Evolutionary conservation across 2,113 vertebrate species (phyloP).

Genomic region (Sinocyclocheilus maitianheensis): DNA sequence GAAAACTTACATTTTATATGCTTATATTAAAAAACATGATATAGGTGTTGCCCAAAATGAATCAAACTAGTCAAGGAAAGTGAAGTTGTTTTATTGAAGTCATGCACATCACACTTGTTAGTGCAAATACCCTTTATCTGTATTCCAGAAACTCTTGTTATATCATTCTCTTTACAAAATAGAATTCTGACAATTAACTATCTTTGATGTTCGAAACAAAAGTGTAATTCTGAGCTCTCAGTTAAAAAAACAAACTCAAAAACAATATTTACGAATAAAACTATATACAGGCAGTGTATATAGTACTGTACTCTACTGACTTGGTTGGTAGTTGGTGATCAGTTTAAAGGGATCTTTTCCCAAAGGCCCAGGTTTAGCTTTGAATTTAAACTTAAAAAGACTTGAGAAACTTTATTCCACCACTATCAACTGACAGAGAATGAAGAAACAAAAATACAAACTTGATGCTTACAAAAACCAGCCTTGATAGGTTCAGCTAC

Average conservation of each 20-base stretch:
- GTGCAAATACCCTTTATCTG: slow-evolving; percentile 88
- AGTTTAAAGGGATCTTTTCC: slow-evolving; percentile 55
- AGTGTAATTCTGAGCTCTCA: slow-evolving; percentile 76
- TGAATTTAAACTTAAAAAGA: not conserved
- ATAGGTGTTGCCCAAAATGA: too few relatives aligned
- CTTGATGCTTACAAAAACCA: not conserved
- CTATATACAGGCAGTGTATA: slow-evolving; percentile 85
- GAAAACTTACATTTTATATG: too few relatives aligned
- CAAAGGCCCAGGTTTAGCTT: not conserved
- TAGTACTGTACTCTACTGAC: slow-evolving; percentile 78
- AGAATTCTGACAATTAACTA: slow-evolving; percentile 92
- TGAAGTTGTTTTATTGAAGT: slow-evolving; percentile 92
- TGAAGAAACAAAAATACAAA: not conserved
- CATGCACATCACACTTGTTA: slow-evolving; percentile 93
- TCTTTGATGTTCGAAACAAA: slow-evolving; percentile 71
- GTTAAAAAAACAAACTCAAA: slow-evolving; percentile 37
- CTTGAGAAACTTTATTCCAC: slow-evolving; percentile 64
- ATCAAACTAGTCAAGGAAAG: slow-evolving; percentile 75
- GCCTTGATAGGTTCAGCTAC: not conserved
- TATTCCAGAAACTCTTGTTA: slow-evolving; percentile 82
- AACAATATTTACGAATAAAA: slow-evolving; percentile 87
- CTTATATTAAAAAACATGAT: too few relatives aligned
- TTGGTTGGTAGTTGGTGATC: slow-evolving; percentile 68
- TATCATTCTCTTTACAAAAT: slow-evolving; percentile 90
- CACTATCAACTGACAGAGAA: slow-evolving; percentile 45